Evolutionary conservation across 2,888 invertebrate species (phyloP), one percentile per base, ranked within the genome.

Genomic region (Cantharis lateralis): DNA sequence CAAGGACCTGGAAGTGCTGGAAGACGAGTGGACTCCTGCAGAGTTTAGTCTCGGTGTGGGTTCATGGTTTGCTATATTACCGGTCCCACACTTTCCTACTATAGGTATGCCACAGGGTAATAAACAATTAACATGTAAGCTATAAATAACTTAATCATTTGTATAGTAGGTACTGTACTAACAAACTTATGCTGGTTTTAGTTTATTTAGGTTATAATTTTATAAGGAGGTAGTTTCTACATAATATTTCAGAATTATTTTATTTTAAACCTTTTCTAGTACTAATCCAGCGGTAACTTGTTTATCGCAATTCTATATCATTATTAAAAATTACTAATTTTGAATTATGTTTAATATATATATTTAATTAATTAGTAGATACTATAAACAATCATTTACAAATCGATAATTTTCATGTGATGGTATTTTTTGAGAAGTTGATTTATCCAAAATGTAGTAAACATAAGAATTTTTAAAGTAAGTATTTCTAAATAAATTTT

Each of bases 91-190:
- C 85, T 84, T 85, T 83, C 82, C 79, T 81, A 82, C 85, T 84
- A 81, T 48, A 48, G 48, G 48, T 48, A 48, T 81, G 80, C 82
- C 82, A 80, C 81, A 83, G 84, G 85, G 84, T 81, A 84, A 86
- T 86, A 86, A 86, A 86, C 86, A 85, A 86, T 85, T 85, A 83
- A 82, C 83, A 79, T 81, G 81, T 81, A 81, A 82, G 81, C 81
- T 82, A 84, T 86, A 86, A 86, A 86, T 85, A 81, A 79, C 78
- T 70, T 76, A 76, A 78, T 71, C 63, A 75, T 75, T 72, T 74
- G 10, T 66, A 48, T 48, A 48, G 9, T 48, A 48, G n/a, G 48
- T n/a, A n/a, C n/a, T 48, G n/a, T n/a, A 48, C 48, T n/a, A n/a
- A 48, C n/a, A 48, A 48, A 48, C 9, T n/a, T 48, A 48, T 48